Evolutionary conservation across 2,888 invertebrate genomes (phyloP).

Genomic region (Nomada lathburiana): DNA sequence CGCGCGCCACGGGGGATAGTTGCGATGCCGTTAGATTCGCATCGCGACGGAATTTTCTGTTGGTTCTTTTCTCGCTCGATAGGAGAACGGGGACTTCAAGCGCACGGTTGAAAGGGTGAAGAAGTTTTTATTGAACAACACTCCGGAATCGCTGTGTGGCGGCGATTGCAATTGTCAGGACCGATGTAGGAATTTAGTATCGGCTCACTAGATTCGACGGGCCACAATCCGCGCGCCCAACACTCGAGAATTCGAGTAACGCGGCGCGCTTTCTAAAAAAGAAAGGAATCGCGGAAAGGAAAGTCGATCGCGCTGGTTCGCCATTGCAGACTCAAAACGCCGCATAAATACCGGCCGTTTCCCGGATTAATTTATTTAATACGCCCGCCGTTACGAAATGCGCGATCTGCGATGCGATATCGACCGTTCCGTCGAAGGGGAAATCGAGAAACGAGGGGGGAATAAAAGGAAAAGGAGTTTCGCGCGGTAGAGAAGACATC

Average conservation of each 20-base stretch:
- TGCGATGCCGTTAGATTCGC: too few species aligned
- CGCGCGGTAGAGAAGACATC: slow-evolving; percentile 44
- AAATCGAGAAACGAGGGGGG: slow-evolving; percentile 43
- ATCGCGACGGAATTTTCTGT: too few species aligned
- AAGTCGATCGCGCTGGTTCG: slow-evolving; percentile 28
- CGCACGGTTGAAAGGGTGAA: too few species aligned
- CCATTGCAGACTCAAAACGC: background rate
- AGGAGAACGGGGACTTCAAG: too few species aligned
- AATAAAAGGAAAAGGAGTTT: slow-evolving; percentile 4
- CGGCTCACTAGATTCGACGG: too few species aligned
- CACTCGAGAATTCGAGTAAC: slow-evolving; percentile 25
- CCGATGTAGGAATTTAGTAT: too few species aligned
- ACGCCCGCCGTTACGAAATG: slow-evolving; percentile 30
- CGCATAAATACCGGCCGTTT: slow-evolving; percentile 27
- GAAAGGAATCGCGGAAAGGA: slow-evolving; percentile 39
- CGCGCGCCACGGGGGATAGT: slow-evolving; percentile 60
- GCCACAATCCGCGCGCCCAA: background rate
- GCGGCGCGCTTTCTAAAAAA: slow-evolving; percentile 46
- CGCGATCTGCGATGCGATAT: slow-evolving; percentile 47
- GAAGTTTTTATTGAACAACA: too few species aligned
- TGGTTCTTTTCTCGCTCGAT: too few species aligned
- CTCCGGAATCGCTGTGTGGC: too few species aligned
- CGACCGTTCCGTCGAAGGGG: slow-evolving; percentile 40
- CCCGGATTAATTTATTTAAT: slow-evolving; percentile 45
- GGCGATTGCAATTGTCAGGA: too few species aligned